phyloP scores from a whole-genome alignment of 2,888 invertebrate genomes.

The Thymelicus sylvestris region DNA sequence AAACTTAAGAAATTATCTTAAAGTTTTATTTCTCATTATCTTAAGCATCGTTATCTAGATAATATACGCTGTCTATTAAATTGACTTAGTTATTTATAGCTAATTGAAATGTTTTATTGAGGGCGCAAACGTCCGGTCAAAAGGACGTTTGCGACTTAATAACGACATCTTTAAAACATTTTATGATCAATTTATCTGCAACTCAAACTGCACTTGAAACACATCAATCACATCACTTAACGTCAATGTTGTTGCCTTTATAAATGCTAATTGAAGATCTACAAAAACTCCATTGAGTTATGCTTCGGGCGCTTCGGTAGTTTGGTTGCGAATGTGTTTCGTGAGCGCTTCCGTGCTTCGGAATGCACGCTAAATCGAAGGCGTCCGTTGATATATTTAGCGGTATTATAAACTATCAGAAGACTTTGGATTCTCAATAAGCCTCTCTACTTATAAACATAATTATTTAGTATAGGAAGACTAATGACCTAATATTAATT shows the following conservation, averaged over 20 bases:
- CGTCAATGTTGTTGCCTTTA: slow-evolving; percentile 19
- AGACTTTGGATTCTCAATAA: no score
- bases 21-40: no score
- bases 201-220: slow-evolving; percentile 23
- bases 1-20: no score
- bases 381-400: no score
- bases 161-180: slow-evolving; percentile 37
- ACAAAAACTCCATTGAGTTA: not conserved
- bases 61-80: not conserved
- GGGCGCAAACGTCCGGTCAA: slow-evolving; percentile 12
- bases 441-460: no score
- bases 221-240: slow-evolving; percentile 34
- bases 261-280: slow-evolving; percentile 18
- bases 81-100: not conserved
- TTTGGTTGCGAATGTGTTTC: not conserved
- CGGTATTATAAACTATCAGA: no score
- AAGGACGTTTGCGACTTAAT: slow-evolving; percentile 30
- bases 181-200: slow-evolving; percentile 37
- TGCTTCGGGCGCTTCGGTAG: not conserved
- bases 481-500: no score
- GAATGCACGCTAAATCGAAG: no score
- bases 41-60: no score
- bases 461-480: no score
- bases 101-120: slow-evolving; percentile 32
- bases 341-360: not conserved